Base-by-base conservation (phyloP, 2,888 invertebrate genomes). In the Parnassius orleans region DNA sequence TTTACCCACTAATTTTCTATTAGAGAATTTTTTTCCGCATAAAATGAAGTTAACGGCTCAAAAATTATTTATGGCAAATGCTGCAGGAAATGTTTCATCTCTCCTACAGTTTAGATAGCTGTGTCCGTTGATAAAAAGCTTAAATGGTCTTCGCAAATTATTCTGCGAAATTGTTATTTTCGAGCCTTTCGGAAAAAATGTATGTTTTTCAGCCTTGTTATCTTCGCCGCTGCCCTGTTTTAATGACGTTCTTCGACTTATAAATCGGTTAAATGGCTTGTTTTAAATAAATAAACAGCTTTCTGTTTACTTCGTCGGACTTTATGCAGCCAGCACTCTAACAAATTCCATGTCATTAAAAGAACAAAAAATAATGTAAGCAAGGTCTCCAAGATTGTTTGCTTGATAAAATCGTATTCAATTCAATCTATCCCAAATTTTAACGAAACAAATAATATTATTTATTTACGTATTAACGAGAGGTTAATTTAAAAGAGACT, bases 81-180 rank as follows among this genome's bases (percentile, higher is more conserved):
- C 72, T 84, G 81, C 80, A 81, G 84, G 77, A 81, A 87, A 86
- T 80, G 81, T 82, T 80, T 80, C 78, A 80, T 83, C 81, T 76
- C 77, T 71, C 75, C 77, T 75, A 79, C 81, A 75, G 77, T 83
- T 81, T 77, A 86, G 86, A 86, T 87, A 83, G 83, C 87, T 88
- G 86, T 80, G 78, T 84, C 71, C 74, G 71, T 82, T 84, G 89
- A 89, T 88, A 89, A 90, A 88, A 88, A 86, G 85, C 87, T 86
- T 80, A 86, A 33, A 86, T 84, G 86, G 83, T 82, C 81, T 81
- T 83, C 77, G 77, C 80, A 86, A 89, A 89, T 89, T 87, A 87
- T 87, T 80, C 84, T 73, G 71, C 74, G 74, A 82, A 86, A 86
- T 88, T 88, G 85, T 88, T 33, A 5, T 33, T 86, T 83, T 83